Evolutionary conservation across 2,888 invertebrate genomes (phyloP).

Genomic region (Celastrina argiolus): DNA sequence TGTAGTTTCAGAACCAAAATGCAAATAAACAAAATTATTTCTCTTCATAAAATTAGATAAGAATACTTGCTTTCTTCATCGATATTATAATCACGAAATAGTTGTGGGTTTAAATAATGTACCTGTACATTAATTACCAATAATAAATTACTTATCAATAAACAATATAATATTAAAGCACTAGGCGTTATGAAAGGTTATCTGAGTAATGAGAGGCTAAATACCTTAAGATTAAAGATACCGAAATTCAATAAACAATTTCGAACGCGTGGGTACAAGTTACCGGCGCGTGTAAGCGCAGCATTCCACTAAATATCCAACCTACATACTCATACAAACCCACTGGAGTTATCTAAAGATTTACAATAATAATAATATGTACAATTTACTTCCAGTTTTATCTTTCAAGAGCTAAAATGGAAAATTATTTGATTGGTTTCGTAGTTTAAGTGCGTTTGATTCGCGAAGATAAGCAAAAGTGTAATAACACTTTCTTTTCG

Average conservation of each 20-base stretch:
- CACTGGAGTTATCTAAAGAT: constrained; percentile 8
- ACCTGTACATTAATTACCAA: neutral
- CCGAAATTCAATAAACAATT: neutral
- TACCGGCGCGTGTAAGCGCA: neutral
- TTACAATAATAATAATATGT: constrained; percentile 13
- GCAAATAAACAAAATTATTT: no score
- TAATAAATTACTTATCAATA: neutral
- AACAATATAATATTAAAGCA: neutral
- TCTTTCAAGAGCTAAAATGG: constrained; percentile 8
- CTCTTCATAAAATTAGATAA: no score
- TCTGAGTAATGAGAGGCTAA: constrained; percentile 8
- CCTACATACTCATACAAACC: constrained; percentile 1
- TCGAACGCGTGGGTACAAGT: constrained; percentile 11
- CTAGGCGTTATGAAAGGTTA: constrained; percentile 6
- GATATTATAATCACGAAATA: no score
- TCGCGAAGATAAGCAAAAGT: neutral
- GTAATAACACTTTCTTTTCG: constrained; percentile 10
- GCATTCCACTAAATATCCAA: constrained; percentile 5
- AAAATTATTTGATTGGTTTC: neutral
- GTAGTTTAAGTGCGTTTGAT: constrained; percentile 5
- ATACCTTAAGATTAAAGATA: constrained; percentile 9
- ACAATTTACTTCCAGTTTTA: constrained; percentile 6
- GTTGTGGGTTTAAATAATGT: no score
- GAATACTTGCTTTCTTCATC: no score
- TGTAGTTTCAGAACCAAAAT: no score